A percentile compares a stretch with the other conserved stretches of the same genome.
phyloP scores from a whole-genome alignment of 2,888 invertebrate species.

The Microplitis deprimator region DNA sequence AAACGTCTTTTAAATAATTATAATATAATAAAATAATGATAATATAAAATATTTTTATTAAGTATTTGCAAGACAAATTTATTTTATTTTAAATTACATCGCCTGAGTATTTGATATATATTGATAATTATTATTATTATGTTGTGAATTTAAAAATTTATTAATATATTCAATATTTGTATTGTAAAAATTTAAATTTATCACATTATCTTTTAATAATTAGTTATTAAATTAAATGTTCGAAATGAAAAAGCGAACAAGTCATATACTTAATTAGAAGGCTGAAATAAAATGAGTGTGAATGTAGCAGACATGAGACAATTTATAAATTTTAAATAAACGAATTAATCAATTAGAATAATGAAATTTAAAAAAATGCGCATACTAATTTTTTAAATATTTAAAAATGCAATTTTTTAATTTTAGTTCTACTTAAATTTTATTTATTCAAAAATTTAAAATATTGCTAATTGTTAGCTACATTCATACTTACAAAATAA shows the following conservation, averaged over 20 bases:
- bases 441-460: too few relatives aligned
- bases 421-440: too few relatives aligned
- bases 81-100: background rate
- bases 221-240: slow-evolving; percentile 22
- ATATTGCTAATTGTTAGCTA: too few relatives aligned
- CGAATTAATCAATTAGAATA: too few relatives aligned
- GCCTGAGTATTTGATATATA: slow-evolving; percentile 14
- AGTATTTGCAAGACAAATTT: background rate
- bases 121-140: slow-evolving; percentile 26
- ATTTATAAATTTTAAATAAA: too few relatives aligned
- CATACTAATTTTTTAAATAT: too few relatives aligned
- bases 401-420: too few relatives aligned
- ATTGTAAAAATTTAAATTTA: slow-evolving; percentile 17
- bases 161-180: slow-evolving; percentile 53
- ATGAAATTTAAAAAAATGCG: too few relatives aligned
- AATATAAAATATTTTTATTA: background rate
- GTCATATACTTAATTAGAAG: slow-evolving; percentile 6
- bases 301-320: too few relatives aligned
- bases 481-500: background rate
- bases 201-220: slow-evolving; percentile 33
- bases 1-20: background rate
- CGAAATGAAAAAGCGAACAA: slow-evolving; percentile 41
- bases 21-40: background rate
- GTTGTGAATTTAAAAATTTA: slow-evolving; percentile 31
- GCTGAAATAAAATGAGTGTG: background rate